Conservation (phyloP, 1,140 invertebrate species). For the Drosophila biarmipes region DNA sequence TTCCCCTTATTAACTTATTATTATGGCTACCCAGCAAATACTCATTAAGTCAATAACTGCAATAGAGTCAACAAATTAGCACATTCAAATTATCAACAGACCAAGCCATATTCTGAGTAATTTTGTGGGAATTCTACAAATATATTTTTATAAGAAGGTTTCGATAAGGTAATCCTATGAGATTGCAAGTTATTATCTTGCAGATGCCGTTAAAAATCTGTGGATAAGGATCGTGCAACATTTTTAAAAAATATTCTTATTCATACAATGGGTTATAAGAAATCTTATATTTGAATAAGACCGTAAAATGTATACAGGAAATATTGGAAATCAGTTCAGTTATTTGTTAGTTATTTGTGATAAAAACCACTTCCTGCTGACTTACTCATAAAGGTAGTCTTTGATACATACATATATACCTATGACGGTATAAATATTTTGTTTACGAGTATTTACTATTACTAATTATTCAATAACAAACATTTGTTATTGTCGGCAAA, state of each 20-base stretch:
- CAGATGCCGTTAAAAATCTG: not conserved
- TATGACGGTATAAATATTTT: not conserved
- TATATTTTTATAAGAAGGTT: not conserved
- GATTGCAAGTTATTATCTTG: not conserved
- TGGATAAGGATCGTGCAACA: not conserved
- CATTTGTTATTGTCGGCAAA: constrained; percentile 4
- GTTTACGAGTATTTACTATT: not conserved
- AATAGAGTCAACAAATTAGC: not conserved
- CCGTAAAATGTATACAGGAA: too few relatives aligned
- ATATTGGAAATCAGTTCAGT: not conserved
- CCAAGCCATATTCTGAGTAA: not conserved
- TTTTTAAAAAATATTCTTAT: too few relatives aligned
- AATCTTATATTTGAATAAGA: too few relatives aligned
- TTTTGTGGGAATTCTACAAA: not conserved
- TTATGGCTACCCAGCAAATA: not conserved
- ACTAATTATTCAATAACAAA: constrained; percentile 1
- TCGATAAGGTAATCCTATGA: not conserved
- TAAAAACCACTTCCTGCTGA: not conserved
- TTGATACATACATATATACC: not conserved
- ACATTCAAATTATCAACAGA: not conserved
- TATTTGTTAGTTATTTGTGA: not conserved
- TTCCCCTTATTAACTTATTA: not conserved
- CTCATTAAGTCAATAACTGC: not conserved
- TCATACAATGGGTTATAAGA: too few relatives aligned
- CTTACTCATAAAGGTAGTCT: not conserved